Evolutionary conservation across 2,113 vertebrate genomes (phyloP).

Genomic region (Neogale vison): DNA sequence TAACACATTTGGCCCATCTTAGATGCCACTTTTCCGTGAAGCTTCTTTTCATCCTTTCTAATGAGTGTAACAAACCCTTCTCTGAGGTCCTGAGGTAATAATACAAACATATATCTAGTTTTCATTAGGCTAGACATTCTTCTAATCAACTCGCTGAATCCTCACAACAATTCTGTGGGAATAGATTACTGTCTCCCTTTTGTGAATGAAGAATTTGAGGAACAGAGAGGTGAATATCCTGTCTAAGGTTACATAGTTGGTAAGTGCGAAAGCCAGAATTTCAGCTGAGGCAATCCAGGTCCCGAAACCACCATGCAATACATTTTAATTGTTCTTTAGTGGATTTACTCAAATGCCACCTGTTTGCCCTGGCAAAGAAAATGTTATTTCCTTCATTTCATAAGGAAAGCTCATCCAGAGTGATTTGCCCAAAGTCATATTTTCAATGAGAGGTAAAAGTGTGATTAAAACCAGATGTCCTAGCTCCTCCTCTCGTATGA

Average conservation of each 20-base stretch:
- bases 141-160: neutral
- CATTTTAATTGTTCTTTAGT: neutral
- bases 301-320: neutral
- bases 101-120: neutral
- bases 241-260: neutral
- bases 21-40: neutral
- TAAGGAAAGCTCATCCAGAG: neutral
- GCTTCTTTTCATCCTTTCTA: neutral
- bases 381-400: neutral
- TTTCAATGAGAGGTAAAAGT: neutral
- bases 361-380: neutral
- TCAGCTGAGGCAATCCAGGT: neutral
- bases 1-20: neutral
- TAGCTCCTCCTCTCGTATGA: neutral
- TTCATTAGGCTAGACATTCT: neutral
- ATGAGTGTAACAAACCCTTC: neutral
- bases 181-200: neutral
- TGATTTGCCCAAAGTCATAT: neutral
- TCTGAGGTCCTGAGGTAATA: neutral
- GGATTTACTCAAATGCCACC: neutral
- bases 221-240: neutral
- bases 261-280: neutral
- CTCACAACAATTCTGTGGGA: neutral
- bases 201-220: neutral
- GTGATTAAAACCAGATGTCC: neutral